These are phyloP conservation scores for Sarcophaga peregrina DNA, from an alignment of 1,140 invertebrate species.

Conservation along the genomic window DNA sequence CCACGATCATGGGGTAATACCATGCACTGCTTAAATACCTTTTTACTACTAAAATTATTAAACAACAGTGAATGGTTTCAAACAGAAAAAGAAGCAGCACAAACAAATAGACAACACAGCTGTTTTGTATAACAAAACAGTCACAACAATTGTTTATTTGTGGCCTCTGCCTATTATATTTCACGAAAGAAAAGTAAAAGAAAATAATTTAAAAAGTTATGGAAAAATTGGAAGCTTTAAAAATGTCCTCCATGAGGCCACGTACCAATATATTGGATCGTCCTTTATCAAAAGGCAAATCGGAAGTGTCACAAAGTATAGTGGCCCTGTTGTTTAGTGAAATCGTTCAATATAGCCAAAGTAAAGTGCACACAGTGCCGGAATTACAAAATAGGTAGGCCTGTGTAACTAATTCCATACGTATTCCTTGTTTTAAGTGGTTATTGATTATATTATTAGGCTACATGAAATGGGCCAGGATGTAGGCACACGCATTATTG, in stretches of 20 bases:
- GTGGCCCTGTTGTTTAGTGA: slow-evolving; percentile 97
- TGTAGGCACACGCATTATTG: slow-evolving; percentile 93
- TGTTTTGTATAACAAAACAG: neutral
- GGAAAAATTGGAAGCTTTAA: slow-evolving; percentile 63
- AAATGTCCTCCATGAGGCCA: slow-evolving; percentile 68
- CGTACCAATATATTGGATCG: slow-evolving; percentile 91
- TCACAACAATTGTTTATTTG: neutral
- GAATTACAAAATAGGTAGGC: slow-evolving; percentile 80
- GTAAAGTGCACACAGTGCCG: slow-evolving; percentile 92
- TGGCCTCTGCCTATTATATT: neutral
- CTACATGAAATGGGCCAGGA: slow-evolving; percentile 93
- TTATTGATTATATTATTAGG: slow-evolving; percentile 67
- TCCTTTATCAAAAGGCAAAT: slow-evolving; percentile 90
- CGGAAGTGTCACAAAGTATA: slow-evolving; percentile 90
- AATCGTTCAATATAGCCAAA: slow-evolving; percentile 98
- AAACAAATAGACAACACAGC: neutral
- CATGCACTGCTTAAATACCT: too few relatives aligned
- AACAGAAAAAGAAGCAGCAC: neutral
- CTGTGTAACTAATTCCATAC: neutral
- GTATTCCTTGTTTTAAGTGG: neutral
- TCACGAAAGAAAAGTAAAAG: neutral
- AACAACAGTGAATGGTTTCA: neutral
- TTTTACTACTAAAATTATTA: neutral
- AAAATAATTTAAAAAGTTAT: slow-evolving; percentile 45
- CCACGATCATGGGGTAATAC: too few relatives aligned